phyloP scores from a whole-genome alignment of 2,888 invertebrate genomes.

The Drosophila melanocephala region DNA sequence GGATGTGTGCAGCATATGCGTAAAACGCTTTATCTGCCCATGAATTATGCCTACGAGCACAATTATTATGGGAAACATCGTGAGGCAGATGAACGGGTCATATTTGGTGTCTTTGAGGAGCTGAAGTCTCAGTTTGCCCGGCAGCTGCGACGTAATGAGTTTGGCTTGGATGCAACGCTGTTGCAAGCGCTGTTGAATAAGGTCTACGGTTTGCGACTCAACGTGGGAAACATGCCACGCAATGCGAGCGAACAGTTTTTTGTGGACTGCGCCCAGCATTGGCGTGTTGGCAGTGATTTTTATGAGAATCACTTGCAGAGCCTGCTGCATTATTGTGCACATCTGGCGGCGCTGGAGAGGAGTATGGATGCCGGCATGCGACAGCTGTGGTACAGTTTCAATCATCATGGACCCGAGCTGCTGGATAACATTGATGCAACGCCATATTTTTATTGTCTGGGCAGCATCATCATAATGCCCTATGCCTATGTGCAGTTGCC shows the following conservation, averaged over 20 bases:
- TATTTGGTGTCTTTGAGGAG: constrained; percentile 65
- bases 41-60: constrained; percentile 79
- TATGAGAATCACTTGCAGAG: constrained; percentile 76
- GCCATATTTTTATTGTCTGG: constrained; percentile 72
- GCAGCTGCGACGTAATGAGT: constrained; percentile 60
- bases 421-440: constrained; percentile 76
- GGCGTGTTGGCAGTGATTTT: constrained; percentile 66
- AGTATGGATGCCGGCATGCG: constrained; percentile 22
- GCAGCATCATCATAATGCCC: constrained; percentile 75
- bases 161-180: constrained; percentile 52
- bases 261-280: constrained; percentile 43
- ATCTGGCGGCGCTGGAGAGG: constrained; percentile 53
- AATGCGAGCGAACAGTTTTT: constrained; percentile 64
- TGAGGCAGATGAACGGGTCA: constrained; percentile 61
- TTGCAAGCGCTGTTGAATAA: constrained; percentile 65
- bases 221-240: constrained; percentile 77
- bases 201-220: constrained; percentile 63
- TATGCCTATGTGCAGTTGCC: constrained; percentile 77
- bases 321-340: constrained; percentile 59
- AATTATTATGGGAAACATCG: constrained; percentile 59
- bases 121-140: constrained; percentile 64
- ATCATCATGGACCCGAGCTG: constrained; percentile 72
- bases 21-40: constrained; percentile 68
- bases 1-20: constrained; percentile 79
- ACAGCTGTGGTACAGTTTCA: constrained; percentile 68